Evolutionary conservation across 2,888 invertebrate species (phyloP), one percentile per base, ranked within the genome.

Genomic region (Branchellion lobata): DNA sequence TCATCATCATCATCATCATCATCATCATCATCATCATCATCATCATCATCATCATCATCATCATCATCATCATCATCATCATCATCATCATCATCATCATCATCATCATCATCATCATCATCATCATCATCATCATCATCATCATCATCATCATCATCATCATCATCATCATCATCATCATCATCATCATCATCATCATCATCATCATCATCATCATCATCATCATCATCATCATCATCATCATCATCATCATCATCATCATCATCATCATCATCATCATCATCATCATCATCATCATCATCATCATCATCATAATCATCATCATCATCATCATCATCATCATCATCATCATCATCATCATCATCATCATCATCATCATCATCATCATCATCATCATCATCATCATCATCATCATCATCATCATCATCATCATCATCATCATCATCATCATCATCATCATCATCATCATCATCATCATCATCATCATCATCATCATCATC

Each of bases 171-270:
- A 24, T 61, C 74, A 31, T n/a, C n/a, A n/a, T n/a, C n/a, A n/a
- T n/a, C n/a, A n/a, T n/a, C n/a, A n/a, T n/a, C n/a, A n/a, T n/a
- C n/a, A n/a, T n/a, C 74, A 74, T 8, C 74, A 68, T 68, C 76
- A 53, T 27, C 76, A 68, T 27, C 61, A 57, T 68, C 61, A 68
- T 68, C 76, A 76, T 68, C 75, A 51, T 76, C 76, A 68, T 76
- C 76, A 76, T 76, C 57, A 36, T 75, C 81, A 65, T 71, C 80
- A 47, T 78, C 78, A 29, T 72, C 73, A 1, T 69, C 81, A 51
- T 79, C 80, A 11, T 68, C 78, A 71, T 74, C 81, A 34, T 79
- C 81, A 47, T 74, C 79, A 36, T 61, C 75, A 5, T 40, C 79
- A 69, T 69, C 69, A 69, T 69, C 69, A 69, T 69, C 40, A 34